Percentiles rank a stretch among this genome's conserved stretches.
Evolutionary conservation across 2,113 vertebrate species (phyloP).

Genomic region (Sorex fumeus): DNA sequence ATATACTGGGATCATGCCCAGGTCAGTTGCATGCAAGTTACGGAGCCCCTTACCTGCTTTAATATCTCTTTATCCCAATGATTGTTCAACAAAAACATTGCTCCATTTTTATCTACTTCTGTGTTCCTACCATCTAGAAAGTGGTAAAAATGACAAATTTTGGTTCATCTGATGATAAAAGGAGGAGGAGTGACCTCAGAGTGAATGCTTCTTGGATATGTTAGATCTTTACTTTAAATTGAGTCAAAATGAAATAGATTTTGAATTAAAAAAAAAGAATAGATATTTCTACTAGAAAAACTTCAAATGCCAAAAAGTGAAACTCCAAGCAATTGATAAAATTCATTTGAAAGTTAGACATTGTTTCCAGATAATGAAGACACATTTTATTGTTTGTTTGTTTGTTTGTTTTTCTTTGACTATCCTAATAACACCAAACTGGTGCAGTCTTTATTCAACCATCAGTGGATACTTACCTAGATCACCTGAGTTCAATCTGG

Average conservation of each 20-base stretch:
- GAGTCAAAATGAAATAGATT: background rate
- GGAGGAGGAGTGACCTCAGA: background rate
- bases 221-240: constrained; percentile 8
- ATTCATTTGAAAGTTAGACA: too few relatives aligned
- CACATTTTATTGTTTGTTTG: too few relatives aligned
- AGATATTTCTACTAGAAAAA: background rate
- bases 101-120: background rate
- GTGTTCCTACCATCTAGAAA: background rate
- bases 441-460: too few relatives aligned
- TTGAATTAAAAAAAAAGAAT: background rate
- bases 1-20: too few relatives aligned
- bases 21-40: too few relatives aligned
- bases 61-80: too few relatives aligned
- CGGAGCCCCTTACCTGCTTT: too few relatives aligned
- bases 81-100: background rate
- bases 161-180: background rate
- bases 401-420: too few relatives aligned
- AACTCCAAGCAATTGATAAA: too few relatives aligned
- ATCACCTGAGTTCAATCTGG: background rate
- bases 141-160: background rate
- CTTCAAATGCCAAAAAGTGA: background rate
- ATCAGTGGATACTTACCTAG: background rate
- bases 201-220: background rate
- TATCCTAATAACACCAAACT: too few relatives aligned
- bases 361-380: too few relatives aligned